These are phyloP conservation scores for Pollachius pollachius DNA, from an alignment of 2,113 vertebrate species.

Conservation along the genomic window DNA sequence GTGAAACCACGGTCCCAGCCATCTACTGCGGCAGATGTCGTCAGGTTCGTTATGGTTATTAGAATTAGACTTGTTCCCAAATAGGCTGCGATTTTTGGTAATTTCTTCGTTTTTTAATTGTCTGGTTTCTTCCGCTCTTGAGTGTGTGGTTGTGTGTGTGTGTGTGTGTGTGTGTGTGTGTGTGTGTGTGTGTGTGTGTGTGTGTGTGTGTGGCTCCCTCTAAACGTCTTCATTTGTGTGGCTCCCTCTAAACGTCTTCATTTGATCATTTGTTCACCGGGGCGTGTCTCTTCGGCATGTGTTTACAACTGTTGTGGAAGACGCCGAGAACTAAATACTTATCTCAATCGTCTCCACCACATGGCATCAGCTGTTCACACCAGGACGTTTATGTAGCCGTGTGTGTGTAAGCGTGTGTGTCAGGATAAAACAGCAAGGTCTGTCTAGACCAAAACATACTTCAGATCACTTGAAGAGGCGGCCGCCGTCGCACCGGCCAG, in stretches of 20 bases:
- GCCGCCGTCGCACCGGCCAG: slow-evolving; percentile 9
- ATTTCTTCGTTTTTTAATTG: slow-evolving; percentile 47
- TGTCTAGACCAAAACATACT: slow-evolving; percentile 10
- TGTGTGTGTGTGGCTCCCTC: too few relatives aligned
- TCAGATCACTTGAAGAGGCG: slow-evolving; percentile 4
- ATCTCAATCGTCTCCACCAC: slow-evolving; percentile 63
- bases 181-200: too few relatives aligned
- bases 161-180: too few relatives aligned
- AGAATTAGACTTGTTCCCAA: slow-evolving; percentile 41
- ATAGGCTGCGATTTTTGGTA: slow-evolving; percentile 32
- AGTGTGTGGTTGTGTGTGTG: too few relatives aligned
- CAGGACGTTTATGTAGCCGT: slow-evolving; percentile 40
- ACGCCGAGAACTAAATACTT: slow-evolving; percentile 60
- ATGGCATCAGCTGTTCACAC: slow-evolving; percentile 27
- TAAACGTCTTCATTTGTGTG: too few relatives aligned
- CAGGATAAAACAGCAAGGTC: neutral
- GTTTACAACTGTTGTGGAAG: slow-evolving; percentile 59
- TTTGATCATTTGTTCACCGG: slow-evolving; percentile 58
- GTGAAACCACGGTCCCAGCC: slow-evolving; percentile 23
- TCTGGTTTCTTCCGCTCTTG: slow-evolving; percentile 19
- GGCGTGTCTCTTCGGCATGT: slow-evolving; percentile 56
- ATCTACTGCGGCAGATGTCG: slow-evolving; percentile 12
- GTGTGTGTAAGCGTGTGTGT: slow-evolving; percentile 24
- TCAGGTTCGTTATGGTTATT: neutral
- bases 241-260: slow-evolving; percentile 47